Percentiles rank a stretch among this genome's conserved stretches.
phyloP scores from a whole-genome alignment of 2,888 invertebrate species.

The Microplitis manilae region DNA sequence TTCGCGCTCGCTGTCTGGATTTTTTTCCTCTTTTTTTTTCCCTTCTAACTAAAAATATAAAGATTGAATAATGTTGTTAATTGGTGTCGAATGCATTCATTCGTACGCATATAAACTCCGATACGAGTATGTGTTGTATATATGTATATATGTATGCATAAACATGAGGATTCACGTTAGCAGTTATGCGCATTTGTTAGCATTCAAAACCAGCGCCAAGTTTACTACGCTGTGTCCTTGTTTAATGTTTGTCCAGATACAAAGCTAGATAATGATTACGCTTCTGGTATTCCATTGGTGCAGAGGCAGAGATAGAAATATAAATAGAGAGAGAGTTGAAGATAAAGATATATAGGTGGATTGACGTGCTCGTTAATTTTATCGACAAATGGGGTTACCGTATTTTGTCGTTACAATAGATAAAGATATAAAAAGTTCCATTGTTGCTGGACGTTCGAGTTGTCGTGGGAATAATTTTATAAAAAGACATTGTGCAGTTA shows the following conservation, averaged over 20 bases:
- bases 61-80: conserved; percentile 25
- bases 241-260: conserved; percentile 25
- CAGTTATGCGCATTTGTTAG: conserved; percentile 41
- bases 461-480: conserved; percentile 1
- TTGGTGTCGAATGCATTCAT: conserved; percentile 22
- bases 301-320: not conserved
- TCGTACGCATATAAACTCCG: not conserved
- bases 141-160: conserved; percentile 31
- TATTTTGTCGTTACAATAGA: conserved; percentile 1
- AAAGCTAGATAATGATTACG: conserved; percentile 6
- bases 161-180: conserved; percentile 23
- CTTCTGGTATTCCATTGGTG: not conserved
- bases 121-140: not conserved
- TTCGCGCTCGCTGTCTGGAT: not conserved
- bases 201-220: conserved; percentile 22
- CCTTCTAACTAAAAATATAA: not conserved
- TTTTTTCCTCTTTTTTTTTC: not conserved
- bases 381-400: not conserved
- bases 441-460: not conserved
- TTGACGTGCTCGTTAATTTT: conserved; percentile 1
- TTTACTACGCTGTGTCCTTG: conserved; percentile 24
- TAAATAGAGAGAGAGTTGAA: not conserved
- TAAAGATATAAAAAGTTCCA: not conserved
- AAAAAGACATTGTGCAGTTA: not conserved
- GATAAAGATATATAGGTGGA: not conserved